These are phyloP conservation scores for Galeopterus variegatus DNA, from an alignment of 2,113 vertebrate genomes.

Conservation along the genomic window DNA sequence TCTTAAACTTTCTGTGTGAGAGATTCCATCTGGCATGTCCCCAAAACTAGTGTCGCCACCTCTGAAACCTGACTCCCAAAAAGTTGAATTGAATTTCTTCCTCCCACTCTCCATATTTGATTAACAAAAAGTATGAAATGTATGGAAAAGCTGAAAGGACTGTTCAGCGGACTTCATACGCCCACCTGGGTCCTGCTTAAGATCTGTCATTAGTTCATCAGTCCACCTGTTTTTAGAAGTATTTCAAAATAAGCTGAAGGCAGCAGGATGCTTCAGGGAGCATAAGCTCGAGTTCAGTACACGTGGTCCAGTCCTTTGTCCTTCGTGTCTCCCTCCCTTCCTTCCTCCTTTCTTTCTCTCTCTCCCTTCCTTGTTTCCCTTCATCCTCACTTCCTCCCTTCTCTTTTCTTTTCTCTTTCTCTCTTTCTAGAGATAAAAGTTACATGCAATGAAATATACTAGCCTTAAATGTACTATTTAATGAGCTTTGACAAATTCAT, in stretches of 20 bases:
- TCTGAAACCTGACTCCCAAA: neutral
- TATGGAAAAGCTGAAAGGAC: neutral
- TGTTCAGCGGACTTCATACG: neutral
- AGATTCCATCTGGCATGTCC: neutral
- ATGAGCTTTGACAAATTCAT: neutral
- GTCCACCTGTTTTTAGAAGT: neutral
- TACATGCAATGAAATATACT: neutral
- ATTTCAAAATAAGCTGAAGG: conserved; percentile 18
- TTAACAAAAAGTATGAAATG: neutral
- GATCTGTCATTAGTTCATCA: neutral
- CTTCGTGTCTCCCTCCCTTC: neutral
- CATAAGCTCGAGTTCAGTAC: neutral
- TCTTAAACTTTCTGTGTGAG: conserved; percentile 19
- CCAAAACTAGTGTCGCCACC: neutral
- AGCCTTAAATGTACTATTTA: neutral
- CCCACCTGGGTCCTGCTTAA: neutral
- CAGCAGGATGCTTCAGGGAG: neutral
- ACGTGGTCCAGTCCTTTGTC: neutral
- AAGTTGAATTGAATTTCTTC: neutral
- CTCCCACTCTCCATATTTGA: neutral
- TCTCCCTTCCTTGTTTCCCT: no score
- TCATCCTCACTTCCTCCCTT: neutral
- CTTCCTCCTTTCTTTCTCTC: neutral
- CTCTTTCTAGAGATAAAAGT: neutral
- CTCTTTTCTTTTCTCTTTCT: neutral